A percentile compares a stretch with the other conserved stretches of the same genome.
These are phyloP conservation scores for Neodon shergylaensis DNA, from an alignment of 2,113 vertebrate species.

Conservation along the genomic window DNA sequence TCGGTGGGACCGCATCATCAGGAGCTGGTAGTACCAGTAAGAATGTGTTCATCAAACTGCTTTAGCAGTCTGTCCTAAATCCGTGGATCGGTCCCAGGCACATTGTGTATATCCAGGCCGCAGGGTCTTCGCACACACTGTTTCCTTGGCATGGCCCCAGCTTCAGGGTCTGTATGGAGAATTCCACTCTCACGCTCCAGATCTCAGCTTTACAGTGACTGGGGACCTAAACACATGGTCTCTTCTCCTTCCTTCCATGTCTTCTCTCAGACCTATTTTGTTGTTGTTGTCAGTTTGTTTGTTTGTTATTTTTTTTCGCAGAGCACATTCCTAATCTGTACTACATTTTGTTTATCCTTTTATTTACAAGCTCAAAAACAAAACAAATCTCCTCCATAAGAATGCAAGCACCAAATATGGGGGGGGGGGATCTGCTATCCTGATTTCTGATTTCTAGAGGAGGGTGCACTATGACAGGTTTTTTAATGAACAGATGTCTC, in stretches of 20 bases:
- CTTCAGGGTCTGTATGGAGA: not conserved
- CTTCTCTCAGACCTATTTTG: not conserved
- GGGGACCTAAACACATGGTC: not conserved
- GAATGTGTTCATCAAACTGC: not conserved
- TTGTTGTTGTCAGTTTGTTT: not conserved
- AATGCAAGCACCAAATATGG: not conserved
- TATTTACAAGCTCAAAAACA: not conserved
- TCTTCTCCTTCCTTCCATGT: not conserved
- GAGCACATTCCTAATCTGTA: not conserved
- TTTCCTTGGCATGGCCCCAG: not conserved
- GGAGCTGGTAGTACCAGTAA: not conserved
- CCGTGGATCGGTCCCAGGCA: not conserved
- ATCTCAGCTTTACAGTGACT: not conserved
- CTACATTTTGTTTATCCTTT: not conserved
- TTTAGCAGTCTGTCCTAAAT: not conserved
- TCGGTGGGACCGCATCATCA: not conserved
- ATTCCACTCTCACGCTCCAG: not conserved
- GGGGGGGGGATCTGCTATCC: not conserved
- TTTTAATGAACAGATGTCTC: not conserved
- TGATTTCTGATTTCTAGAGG: not conserved
- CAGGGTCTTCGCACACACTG: not conserved
- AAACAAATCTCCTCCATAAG: not conserved
- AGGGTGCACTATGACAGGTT: not conserved
- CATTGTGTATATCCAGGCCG: accelerated
- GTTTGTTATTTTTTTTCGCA: too few relatives aligned